Evolutionary conservation across 2,888 invertebrate species (phyloP).

Genomic region (Drosophila anceps): DNA sequence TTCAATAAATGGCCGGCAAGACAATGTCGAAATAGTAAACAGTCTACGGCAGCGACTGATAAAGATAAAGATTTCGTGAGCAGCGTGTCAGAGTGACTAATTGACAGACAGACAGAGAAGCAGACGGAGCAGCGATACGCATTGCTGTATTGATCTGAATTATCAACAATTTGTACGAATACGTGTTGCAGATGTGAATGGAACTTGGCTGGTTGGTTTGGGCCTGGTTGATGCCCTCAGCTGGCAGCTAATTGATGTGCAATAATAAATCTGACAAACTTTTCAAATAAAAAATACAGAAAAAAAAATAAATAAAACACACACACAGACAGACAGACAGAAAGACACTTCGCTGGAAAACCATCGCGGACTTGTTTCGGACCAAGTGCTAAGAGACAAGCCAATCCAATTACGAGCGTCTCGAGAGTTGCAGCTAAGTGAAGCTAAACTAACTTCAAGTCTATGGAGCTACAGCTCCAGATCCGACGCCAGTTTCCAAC

Average conservation of each 20-base stretch:
- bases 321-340: background rate
- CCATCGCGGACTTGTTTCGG: conserved; percentile 32
- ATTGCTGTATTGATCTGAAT: conserved; percentile 66
- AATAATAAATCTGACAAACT: conserved; percentile 67
- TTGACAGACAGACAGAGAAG: conserved; percentile 53
- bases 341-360: background rate
- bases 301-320: background rate
- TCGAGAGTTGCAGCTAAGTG: conserved; percentile 56
- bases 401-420: conserved; percentile 58
- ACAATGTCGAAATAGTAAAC: conserved; percentile 73
- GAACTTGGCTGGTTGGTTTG: conserved; percentile 5
- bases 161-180: conserved; percentile 74
- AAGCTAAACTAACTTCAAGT: conserved; percentile 55
- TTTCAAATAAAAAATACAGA: conserved; percentile 28
- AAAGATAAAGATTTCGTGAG: conserved; percentile 59
- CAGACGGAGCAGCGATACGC: conserved; percentile 25
- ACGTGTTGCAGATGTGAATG: conserved; percentile 51
- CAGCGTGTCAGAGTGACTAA: conserved; percentile 68
- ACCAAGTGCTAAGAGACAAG: conserved; percentile 33
- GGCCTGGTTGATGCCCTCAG: conserved; percentile 27
- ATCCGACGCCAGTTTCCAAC: conserved; percentile 5
- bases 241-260: conserved; percentile 71
- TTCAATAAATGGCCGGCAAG: conserved; percentile 72
- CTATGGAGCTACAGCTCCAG: conserved; percentile 21
- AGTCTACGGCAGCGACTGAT: conserved; percentile 50